phyloP scores from a whole-genome alignment of 2,888 invertebrate species.

The Orchesella flavescens region DNA sequence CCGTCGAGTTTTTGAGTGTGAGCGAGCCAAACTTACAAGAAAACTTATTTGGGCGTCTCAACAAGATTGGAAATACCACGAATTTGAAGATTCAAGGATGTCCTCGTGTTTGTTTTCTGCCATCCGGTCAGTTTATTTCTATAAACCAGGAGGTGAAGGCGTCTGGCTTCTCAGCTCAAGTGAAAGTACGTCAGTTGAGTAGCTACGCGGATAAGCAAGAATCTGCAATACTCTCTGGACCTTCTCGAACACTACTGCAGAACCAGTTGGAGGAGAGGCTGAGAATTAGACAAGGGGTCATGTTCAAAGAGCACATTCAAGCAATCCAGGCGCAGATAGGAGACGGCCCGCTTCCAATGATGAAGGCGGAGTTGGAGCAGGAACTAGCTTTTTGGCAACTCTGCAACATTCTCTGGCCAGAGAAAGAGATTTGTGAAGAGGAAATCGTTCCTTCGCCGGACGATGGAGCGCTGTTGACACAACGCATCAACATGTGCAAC shows the following conservation, averaged over 20 bases:
- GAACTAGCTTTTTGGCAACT: conserved; percentile 79
- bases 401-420: conserved; percentile 85
- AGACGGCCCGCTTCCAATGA: not conserved
- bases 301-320: not conserved
- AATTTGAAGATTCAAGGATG: not conserved
- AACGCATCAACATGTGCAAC: conserved; percentile 54
- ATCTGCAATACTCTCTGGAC: not conserved
- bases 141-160: not conserved
- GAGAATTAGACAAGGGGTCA: not conserved
- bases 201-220: conserved; percentile 25
- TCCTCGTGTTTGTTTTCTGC: conserved; percentile 61
- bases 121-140: conserved; percentile 53
- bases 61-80: not conserved
- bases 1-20: not conserved
- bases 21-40: not conserved
- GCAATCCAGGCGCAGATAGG: not conserved
- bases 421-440: not conserved
- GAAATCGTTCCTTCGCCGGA: conserved; percentile 38
- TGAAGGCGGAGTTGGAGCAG: not conserved
- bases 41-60: not conserved
- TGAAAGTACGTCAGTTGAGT: not conserved
- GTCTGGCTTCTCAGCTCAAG: not conserved
- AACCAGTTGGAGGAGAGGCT: not conserved
- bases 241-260: not conserved
- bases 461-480: conserved; percentile 51